phyloP scores from a whole-genome alignment of 2,113 vertebrate species.

The Spizaetus ornatus region DNA sequence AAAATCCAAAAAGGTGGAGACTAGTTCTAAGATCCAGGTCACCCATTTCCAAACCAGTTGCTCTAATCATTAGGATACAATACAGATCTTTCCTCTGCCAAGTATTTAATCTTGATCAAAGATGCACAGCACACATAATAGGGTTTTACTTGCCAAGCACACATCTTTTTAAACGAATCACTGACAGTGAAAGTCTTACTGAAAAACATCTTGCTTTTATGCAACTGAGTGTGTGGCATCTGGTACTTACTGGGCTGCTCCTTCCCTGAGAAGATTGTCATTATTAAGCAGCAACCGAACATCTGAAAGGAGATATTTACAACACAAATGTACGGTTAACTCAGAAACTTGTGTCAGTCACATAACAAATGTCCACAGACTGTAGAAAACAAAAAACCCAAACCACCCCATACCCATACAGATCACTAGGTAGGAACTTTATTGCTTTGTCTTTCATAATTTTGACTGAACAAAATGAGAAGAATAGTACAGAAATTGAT shows the following conservation, averaged over 20 bases:
- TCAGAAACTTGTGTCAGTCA: conserved; percentile 30
- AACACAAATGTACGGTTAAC: not conserved
- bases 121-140: not conserved
- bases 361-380: not conserved
- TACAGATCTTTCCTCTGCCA: not conserved
- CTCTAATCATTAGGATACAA: not conserved
- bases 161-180: not conserved
- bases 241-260: conserved; percentile 91
- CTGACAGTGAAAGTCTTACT: not conserved
- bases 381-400: not conserved
- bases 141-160: not conserved
- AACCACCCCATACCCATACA: not conserved
- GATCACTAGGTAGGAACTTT: not conserved
- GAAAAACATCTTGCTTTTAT: not conserved
- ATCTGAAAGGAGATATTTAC: conserved; percentile 76
- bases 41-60: not conserved
- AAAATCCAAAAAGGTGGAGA: not conserved
- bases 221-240: not conserved
- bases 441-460: not conserved
- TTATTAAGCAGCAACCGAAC: conserved; percentile 95
- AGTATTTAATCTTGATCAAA: not conserved
- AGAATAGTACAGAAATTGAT: not conserved
- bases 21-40: not conserved
- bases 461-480: not conserved
- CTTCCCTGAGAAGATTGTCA: conserved; percentile 98